Percentiles rank a stretch among this genome's conserved stretches.
Evolutionary conservation across 2,797 vertebrate genomes (phyloP).

Genomic region (Apogon talboti): DNA sequence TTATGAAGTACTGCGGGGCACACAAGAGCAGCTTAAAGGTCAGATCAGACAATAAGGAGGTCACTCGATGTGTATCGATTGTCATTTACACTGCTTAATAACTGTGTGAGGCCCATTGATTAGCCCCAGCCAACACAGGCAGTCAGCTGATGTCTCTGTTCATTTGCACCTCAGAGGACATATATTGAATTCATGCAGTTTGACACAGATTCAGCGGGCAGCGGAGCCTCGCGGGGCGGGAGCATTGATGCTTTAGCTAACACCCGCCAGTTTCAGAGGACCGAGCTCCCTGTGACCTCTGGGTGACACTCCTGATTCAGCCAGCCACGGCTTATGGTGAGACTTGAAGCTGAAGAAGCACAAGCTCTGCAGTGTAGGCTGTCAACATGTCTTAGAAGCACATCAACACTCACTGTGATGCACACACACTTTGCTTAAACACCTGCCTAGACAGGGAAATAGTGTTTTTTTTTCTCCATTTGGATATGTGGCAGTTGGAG

Average conservation of each 20-base stretch:
- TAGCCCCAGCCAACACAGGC: conserved; percentile 13
- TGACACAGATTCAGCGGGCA: conserved; percentile 73
- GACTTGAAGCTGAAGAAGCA: conserved; percentile 23
- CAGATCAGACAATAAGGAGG: conserved; percentile 32
- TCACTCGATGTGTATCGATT: conserved; percentile 35
- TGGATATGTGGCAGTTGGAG: no score
- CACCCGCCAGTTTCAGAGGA: conserved; percentile 71
- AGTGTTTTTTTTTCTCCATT: no score
- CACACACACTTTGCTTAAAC: not conserved
- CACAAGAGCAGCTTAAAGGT: conserved; percentile 9
- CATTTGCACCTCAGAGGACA: conserved; percentile 41
- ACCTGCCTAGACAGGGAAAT: no score
- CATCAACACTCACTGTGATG: conserved; percentile 10
- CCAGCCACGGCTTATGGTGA: conserved; percentile 57
- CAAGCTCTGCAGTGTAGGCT: conserved; percentile 24
- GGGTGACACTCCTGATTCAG: conserved; percentile 56
- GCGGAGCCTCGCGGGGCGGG: conserved; percentile 45
- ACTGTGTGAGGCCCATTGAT: conserved; percentile 55
- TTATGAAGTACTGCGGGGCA: not conserved
- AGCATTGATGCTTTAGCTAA: conserved; percentile 62
- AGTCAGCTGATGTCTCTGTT: conserved; percentile 40
- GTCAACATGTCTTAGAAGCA: conserved; percentile 21
- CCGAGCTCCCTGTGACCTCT: conserved; percentile 69
- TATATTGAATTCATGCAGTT: conserved; percentile 47
- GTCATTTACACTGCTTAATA: conserved; percentile 54